These are phyloP conservation scores for Chondrosia reniformis DNA, from an alignment of 37 sponge, comb jelly and placozoan genomes.

Conservation along the genomic window DNA sequence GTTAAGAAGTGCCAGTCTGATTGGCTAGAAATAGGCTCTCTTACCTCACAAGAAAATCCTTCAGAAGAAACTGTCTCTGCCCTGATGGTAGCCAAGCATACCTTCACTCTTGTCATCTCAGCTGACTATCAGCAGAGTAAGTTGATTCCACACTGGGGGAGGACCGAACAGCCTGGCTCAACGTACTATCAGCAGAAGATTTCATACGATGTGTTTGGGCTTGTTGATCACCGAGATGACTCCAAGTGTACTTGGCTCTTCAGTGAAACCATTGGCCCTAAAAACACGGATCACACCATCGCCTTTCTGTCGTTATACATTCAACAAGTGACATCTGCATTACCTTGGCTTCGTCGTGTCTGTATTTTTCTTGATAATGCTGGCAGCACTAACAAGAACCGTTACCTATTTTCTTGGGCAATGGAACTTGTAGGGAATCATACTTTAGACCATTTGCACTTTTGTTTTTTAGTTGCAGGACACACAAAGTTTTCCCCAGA, in stretches of 20 bases:
- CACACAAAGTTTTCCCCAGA: constrained; percentile 66
- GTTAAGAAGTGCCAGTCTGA: background rate
- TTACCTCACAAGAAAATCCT: background rate
- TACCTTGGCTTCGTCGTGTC: constrained; percentile 29
- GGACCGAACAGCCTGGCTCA: constrained; percentile 35
- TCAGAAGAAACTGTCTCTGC: background rate
- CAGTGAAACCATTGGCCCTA: constrained; percentile 34
- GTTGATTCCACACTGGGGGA: constrained; percentile 43
- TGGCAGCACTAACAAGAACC: constrained; percentile 38
- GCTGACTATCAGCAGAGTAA: constrained; percentile 36
- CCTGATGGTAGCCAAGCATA: constrained; percentile 5
- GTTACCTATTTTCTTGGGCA: constrained; percentile 30
- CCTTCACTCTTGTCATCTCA: constrained; percentile 7
- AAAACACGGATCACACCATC: constrained; percentile 49
- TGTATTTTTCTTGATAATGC: constrained; percentile 46
- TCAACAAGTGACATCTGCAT: background rate
- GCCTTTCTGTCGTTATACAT: constrained; percentile 18
- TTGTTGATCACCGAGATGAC: constrained; percentile 32
- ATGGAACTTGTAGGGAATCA: constrained; percentile 24
- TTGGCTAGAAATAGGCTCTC: background rate
- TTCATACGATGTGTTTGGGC: constrained; percentile 38
- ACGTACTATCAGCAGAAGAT: constrained; percentile 49
- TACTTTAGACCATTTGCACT: constrained; percentile 3
- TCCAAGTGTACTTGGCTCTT: constrained; percentile 6
- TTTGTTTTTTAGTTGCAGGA: constrained; percentile 41